A percentile compares a stretch with the other conserved stretches of the same genome.
These are phyloP conservation scores for Oreochromis grahami DNA, from an alignment of 2,797 vertebrate genomes.

Conservation along the genomic window DNA sequence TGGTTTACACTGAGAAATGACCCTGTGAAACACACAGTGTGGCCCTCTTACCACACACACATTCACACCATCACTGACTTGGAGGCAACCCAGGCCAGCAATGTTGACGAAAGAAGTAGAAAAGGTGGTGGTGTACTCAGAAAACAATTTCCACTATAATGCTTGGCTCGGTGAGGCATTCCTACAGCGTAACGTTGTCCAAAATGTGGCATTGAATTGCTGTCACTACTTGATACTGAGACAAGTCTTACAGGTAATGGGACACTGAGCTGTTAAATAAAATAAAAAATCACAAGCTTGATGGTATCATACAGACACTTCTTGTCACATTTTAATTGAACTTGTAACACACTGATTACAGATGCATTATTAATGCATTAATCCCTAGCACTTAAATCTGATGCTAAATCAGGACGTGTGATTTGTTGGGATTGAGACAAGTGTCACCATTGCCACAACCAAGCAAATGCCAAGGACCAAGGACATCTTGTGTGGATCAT, in stretches of 20 bases:
- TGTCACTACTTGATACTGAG: neutral
- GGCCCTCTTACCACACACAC: neutral
- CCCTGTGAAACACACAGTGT: conserved; percentile 38
- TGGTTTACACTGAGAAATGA: conserved; percentile 56
- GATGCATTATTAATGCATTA: neutral
- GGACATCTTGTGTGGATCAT: neutral
- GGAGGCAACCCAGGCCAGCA: neutral
- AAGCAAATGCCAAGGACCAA: neutral
- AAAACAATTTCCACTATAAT: neutral
- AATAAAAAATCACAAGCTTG: neutral
- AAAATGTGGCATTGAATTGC: neutral
- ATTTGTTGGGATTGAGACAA: neutral
- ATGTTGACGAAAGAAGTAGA: neutral
- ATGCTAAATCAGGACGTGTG: neutral
- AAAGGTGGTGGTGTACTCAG: neutral
- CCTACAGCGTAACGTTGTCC: neutral
- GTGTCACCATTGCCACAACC: neutral
- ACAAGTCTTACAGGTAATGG: neutral
- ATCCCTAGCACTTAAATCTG: neutral
- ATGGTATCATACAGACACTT: neutral
- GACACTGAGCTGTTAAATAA: neutral
- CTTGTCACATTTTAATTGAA: neutral
- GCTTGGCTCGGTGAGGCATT: neutral
- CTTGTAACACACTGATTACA: neutral
- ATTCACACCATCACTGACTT: neutral